Evolutionary conservation across 2,888 invertebrate genomes (phyloP).

Genomic region (Hirtodrosophila duncani): DNA sequence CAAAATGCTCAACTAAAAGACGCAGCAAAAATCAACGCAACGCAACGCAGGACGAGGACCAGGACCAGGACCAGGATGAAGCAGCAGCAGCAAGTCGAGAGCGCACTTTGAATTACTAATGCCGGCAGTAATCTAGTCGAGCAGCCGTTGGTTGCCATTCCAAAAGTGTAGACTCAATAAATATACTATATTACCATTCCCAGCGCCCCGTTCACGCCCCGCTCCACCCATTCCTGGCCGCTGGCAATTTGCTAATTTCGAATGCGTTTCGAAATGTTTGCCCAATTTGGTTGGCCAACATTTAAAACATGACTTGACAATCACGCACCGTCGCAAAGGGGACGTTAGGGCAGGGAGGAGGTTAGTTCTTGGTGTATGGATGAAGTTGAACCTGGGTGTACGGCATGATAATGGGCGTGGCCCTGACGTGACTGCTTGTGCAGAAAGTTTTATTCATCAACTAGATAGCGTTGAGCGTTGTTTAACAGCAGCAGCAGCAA

Average conservation of each 20-base stretch:
- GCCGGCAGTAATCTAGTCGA: slow-evolving; percentile 35
- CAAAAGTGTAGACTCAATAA: too few relatives aligned
- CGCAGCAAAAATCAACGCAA: slow-evolving; percentile 55
- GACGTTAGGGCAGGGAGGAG: slow-evolving; percentile 10
- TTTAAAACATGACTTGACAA: slow-evolving; percentile 70
- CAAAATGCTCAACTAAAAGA: slow-evolving; percentile 19
- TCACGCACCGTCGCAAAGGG: slow-evolving; percentile 48
- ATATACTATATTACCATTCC: too few relatives aligned
- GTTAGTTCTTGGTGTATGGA: slow-evolving; percentile 4
- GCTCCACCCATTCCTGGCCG: not conserved
- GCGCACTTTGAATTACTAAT: slow-evolving; percentile 67
- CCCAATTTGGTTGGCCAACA: slow-evolving; percentile 69
- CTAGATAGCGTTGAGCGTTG: slow-evolving; percentile 63
- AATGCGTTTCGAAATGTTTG: slow-evolving; percentile 65
- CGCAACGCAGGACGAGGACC: not conserved
- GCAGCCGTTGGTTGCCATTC: slow-evolving; percentile 3
- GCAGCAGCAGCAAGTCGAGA: not conserved
- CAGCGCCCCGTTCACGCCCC: slow-evolving; percentile 20
- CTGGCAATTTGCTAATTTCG: slow-evolving; percentile 64
- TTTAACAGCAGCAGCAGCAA: slow-evolving; percentile 40
- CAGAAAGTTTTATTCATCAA: slow-evolving; percentile 64
- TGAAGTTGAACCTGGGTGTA: not conserved
- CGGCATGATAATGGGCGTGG: not conserved
- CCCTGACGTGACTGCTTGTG: slow-evolving; percentile 57
- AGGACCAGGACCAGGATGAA: not conserved